Base-by-base conservation (phyloP, 1,140 invertebrate genomes). In the Arctopsyche grandis region DNA sequence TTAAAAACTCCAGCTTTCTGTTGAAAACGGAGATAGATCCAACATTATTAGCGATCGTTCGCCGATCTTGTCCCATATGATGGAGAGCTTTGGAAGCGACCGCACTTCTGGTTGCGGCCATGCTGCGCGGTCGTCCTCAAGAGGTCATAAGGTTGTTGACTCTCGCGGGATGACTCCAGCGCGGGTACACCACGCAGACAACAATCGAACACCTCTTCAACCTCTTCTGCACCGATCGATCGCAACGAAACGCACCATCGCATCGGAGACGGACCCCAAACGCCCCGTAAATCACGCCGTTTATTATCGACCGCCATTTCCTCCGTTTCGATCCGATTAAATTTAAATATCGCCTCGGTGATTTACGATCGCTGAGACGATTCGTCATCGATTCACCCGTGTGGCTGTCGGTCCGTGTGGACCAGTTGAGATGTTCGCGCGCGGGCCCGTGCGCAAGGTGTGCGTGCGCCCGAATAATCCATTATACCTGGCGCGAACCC, bases 131-230 rank as follows among this genome's bases (percentile, higher is more conserved):
- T 58, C 74, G 24, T 76, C 74, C 74, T 76, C 58, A 58, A 76
- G 74, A 58, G 74, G 74, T 76, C 74, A 76, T 29, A 76, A 76
- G 74, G 74, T 76, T 46, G 74, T 76, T 76, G 74, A 48, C 29
- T 76, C 74, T 76, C 56, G 74, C 52, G 56, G 48, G 52, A 24
- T 29, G 74, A 76, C 26, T 14, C 56, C 56, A 22, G 29, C 56
- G 24, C 44, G 29, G 52, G 73, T 16, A 16, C 73, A 60, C 44
- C 21, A 75, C 29, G 14, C 73, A 48, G 73, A 75, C 73, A 73
- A 73, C 70, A 75, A 75, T 75, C 43, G 73, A 44, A 56, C 73
- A 66, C 63, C 22, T 66, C 63, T 66, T 19, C 22, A 38, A 38
- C 29, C 29, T 38, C 29, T 38, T 38, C 1, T 38, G 29, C 29